Evolutionary conservation across 2,888 invertebrate species (phyloP), one percentile per base, ranked within the genome.

Genomic region (Pseudococcus longispinus): DNA sequence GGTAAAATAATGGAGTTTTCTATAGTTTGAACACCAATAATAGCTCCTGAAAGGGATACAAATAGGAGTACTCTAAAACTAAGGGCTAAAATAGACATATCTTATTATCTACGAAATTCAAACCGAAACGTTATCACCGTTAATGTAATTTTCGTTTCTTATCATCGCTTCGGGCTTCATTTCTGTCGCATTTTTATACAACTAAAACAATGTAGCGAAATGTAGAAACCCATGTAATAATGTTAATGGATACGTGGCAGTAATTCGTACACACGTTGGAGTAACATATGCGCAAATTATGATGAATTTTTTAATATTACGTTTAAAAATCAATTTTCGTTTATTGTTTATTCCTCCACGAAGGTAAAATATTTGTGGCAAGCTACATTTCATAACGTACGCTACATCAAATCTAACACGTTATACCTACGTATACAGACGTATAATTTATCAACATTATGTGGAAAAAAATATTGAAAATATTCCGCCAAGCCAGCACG

Each of bases 391-490:
- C 60, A 60, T 60, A 60, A 60, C 23, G 23, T 23, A 23, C 5
- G 60, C 20, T 60, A 60, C 60, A 51, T 51, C 60, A 60, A 60
- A 8, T 8, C 60, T 23, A 60, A n/a, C 51, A n/a, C 51, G 51
- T 51, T 60, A 60, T n/a, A 37, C 37, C 37, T 4, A 23, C 9
- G 23, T 60, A 74, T 8, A 74, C 32, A 74, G 74, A 74, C 74
- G 74, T n/a, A 74, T 74, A 74, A 74, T 74, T 74, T 74, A 74
- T 74, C 74, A 74, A 74, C 32, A 20, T 74, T 32, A 74, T 13
- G 5, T 6, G 32, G 32, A 32, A 74, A 74, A 74, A 32, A 60
- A 74, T 74, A 32, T 32, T 74, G 32, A 74, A 70, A 70, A 37
- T 29, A 8, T n/a, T 74, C 13, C 18, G 32, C 18, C 32, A 74